Conservation (phyloP, 2,797 vertebrate species). For the Pangasius krempfi region DNA sequence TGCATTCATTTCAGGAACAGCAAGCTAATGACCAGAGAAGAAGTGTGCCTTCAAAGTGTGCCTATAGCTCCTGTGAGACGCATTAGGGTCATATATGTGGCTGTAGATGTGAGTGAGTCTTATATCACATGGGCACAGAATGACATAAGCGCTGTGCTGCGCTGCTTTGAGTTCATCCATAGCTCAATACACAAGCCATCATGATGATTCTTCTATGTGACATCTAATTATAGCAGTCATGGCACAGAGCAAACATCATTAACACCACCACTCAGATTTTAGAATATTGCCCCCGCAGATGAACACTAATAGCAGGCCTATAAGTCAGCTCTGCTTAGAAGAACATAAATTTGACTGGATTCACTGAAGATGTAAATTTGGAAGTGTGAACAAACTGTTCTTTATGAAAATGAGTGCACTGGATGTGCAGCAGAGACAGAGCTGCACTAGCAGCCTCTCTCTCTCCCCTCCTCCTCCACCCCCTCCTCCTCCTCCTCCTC, state of each 20-base stretch:
- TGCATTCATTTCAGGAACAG: constrained; percentile 39
- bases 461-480: constrained; percentile 51
- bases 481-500: constrained; percentile 58
- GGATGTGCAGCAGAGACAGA: constrained; percentile 52
- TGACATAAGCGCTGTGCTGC: neutral
- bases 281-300: neutral
- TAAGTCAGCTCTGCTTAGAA: neutral
- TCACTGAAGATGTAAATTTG: neutral
- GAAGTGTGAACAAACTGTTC: constrained; percentile 4
- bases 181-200: neutral
- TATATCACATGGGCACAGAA: neutral
- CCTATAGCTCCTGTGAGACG: constrained; percentile 26
- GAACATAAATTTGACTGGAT: neutral
- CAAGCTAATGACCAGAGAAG: constrained; percentile 37
- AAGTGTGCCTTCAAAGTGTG: constrained; percentile 12
- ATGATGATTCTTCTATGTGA: neutral
- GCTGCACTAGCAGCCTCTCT: constrained; percentile 43
- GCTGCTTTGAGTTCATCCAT: neutral
- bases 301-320: neutral
- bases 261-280: neutral
- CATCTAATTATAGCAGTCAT: constrained; percentile 14
- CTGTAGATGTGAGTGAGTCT: neutral
- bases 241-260: constrained; percentile 5
- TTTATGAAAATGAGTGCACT: constrained; percentile 63
- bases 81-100: constrained; percentile 18